Evolutionary conservation across 2,113 vertebrate genomes (phyloP).

Genomic region (Gymnarchus niloticus): DNA sequence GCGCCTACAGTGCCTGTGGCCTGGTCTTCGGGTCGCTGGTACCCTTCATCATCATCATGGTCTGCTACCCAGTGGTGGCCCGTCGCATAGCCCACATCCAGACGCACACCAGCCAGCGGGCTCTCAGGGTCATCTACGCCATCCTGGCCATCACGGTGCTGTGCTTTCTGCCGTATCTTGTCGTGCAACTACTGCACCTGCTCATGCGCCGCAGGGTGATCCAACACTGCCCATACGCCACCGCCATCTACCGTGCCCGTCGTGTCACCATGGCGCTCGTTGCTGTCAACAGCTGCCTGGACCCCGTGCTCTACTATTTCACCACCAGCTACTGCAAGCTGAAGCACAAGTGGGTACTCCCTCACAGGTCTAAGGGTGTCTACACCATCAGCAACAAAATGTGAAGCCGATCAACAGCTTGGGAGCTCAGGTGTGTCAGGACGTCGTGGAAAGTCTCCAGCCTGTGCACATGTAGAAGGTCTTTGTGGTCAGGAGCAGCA

Average conservation of each 20-base stretch:
- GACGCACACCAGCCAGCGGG: conserved; percentile 49
- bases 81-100: conserved; percentile 47
- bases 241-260: conserved; percentile 47
- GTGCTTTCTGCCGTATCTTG: conserved; percentile 67
- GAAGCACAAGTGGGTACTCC: conserved; percentile 30
- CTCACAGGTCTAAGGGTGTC: conserved; percentile 31
- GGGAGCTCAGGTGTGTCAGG: neutral
- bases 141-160: conserved; percentile 68
- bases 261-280: conserved; percentile 61
- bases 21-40: conserved; percentile 61
- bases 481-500: neutral
- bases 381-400: conserved; percentile 45
- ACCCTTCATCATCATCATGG: conserved; percentile 56
- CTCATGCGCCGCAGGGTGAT: conserved; percentile 47
- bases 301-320: conserved; percentile 71
- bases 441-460: neutral
- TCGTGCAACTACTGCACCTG: conserved; percentile 63
- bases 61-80: conserved; percentile 62
- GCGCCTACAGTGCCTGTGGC: conserved; percentile 43
- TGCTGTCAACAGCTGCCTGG: conserved; percentile 69
- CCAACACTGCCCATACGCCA: neutral
- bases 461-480: neutral
- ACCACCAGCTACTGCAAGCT: conserved; percentile 56
- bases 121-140: conserved; percentile 60
- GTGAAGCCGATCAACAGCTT: neutral